A percentile compares a stretch with the other conserved stretches of the same genome.
Evolutionary conservation across 1,140 invertebrate genomes (phyloP).

Genomic region (Limonius californicus): DNA sequence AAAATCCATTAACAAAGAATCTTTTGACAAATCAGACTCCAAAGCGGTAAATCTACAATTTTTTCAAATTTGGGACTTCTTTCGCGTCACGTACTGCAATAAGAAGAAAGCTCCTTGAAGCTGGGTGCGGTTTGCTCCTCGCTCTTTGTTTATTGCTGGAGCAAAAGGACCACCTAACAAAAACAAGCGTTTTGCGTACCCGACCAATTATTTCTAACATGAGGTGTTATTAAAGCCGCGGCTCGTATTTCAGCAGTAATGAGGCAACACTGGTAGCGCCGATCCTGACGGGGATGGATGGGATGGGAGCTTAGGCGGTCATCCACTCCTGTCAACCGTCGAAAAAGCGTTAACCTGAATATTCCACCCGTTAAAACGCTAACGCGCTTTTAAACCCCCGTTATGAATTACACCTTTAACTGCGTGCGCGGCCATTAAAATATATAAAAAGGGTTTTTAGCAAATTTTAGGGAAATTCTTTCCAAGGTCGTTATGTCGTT

Average conservation of each 20-base stretch:
- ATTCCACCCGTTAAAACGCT: background rate
- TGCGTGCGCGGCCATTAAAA: no score
- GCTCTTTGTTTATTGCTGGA: background rate
- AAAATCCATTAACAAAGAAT: no score
- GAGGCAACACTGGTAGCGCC: conserved; percentile 39
- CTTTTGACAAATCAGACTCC: no score
- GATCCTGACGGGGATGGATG: conserved; percentile 35
- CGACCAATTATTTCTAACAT: conserved; percentile 41
- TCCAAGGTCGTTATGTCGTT: no score
- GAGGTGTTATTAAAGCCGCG: conserved; percentile 41
- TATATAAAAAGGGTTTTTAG: no score
- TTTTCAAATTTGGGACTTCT: no score
- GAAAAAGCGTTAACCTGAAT: background rate
- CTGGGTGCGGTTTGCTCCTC: background rate
- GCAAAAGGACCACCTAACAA: conserved; percentile 34
- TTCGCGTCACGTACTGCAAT: no score
- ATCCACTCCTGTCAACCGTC: conserved; percentile 11
- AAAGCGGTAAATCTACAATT: no score
- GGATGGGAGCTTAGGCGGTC: conserved; percentile 6
- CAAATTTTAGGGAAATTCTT: no score
- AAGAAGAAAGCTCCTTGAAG: no score
- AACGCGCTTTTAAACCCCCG: background rate
- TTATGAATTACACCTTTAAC: no score
- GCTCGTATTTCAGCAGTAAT: conserved; percentile 41
- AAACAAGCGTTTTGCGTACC: conserved; percentile 40